Evolutionary conservation across 2,888 invertebrate species (phyloP), one percentile per base, ranked within the genome.

Genomic region (Hipparchia semele): DNA sequence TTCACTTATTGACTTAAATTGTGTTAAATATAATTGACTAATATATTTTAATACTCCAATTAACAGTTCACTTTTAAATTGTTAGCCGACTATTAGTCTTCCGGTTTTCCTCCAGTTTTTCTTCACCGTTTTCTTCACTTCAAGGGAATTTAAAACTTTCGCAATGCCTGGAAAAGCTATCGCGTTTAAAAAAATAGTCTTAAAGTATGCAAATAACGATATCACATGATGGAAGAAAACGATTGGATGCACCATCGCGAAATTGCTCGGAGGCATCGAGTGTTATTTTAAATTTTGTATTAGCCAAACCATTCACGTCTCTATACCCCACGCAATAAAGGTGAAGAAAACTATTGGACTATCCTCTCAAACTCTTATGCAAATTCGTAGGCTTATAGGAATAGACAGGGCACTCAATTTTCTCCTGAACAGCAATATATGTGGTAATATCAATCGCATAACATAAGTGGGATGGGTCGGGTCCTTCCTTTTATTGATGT

Each of bases 391-490:
- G 79, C 79, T 80, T 80, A 81, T 78, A 83, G 81, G 78, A 81
- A 85, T 83, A 85, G 80, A 84, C 79, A 82, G 80, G 78, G 79
- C 83, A 82, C 80, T 86, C 83, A 81, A 87, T 87, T 86, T 87
- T 85, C 84, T 80, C 84, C 82, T 87, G 86, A 89, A 88, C 86
- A 84, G 84, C 87, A 88, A 87, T 89, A 88, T 88, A 86, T 86
- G 86, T 82, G 87, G 87, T 86, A 86, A 89, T 90, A 90, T 89
- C 89, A 87, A 88, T 89, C 85, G 85, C 79, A 83, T 81, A 85
- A 84, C 87, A 87, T 88, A 90, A 89, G 87, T 86, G 85, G 83
- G 78, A 13, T 71, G 79, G 79, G 77, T 76, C 84, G 87, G 87
- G 87, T 89, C 87, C 89, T 86, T 83, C 71, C 51, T 23, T 79